Base-by-base conservation (phyloP, 2,113 vertebrate genomes). In the Scophthalmus maximus region DNA sequence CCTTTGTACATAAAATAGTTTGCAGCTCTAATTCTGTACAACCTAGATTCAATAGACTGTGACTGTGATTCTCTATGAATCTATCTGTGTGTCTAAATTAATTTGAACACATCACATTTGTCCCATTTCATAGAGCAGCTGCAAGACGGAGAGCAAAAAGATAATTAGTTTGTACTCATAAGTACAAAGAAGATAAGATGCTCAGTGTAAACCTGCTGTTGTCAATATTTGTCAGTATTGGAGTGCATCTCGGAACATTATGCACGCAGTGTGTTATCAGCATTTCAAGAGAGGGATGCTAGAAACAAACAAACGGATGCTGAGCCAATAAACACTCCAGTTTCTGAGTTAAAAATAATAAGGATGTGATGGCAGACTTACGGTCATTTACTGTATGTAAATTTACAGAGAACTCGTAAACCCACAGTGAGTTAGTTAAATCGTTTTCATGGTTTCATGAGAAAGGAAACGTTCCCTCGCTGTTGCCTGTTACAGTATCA, bases 211-310 rank as follows among this genome's bases (percentile, higher is more conserved):
- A 65, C 36, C 58, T 29, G 5, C 25, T 25, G 18, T 42, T 69
- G 78, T 82, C 78, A 80, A 76, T 86, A 76, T 82, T 70, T 84
- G 49, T 68, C 64, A 60, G 74, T 0, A n/a, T 44, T 18, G 5
- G 26, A 59, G 30, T 49, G 73, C 46, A 66, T 59, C 71, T 71
- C 74, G 64, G 18, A 79, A 23, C 62, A 38, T 49, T 47, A 53
- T 34, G 61, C 23, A 66, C 18, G n/a, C 25, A 38, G 40, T 30
- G 51, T 18, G 65, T 53, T 64, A 12, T 8, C 58, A 67, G 51
- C 18, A 18, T 49, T 69, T 59, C 30, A 23, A 61, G 53, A 60
- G 30, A 38, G 12, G 22, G n/a, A 67, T 40, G 65, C 73, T 73
- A 47, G 55, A 75, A 42, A 71, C 55, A 80, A 86, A 73, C 66